Base-by-base conservation (phyloP, 92 coral and sea anemone genomes). In the Pocillopora grandis region DNA sequence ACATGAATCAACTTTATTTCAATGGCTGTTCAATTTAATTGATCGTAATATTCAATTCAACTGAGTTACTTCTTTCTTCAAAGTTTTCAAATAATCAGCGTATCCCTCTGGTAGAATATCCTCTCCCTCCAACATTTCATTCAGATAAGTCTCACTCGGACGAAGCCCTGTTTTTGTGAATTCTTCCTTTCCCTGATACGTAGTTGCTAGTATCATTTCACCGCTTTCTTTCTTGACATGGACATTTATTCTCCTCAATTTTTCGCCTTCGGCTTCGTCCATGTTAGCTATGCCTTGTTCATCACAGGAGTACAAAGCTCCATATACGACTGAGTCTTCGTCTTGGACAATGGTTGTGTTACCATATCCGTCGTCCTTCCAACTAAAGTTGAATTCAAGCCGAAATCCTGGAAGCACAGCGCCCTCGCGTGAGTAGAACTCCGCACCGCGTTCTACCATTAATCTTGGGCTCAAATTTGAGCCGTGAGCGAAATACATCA, bases 111-210 rank as follows among this genome's bases (percentile, higher is more conserved):
- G 86, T 18, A 81, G 58, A n/a, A 90, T 63, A 35, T 90, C 93
- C 16, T 87, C 84, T 31, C 93, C 90, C 36, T 87, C 93, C 52
- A 90, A 88, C 36, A 90, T 87, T 60, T 83, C 85, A 72, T 88
- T 76, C 66, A 90, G 57, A 52, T 87, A 90, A 61, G 33, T 78
- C 23, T 72, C 58, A 58, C 88, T 79, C 4, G 90, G 93, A 76
- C 74, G 81, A 49, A 91, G 73, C 27, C 89, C 87, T 31, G 81
- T 82, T 19, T 67, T 85, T 19, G 81, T 35, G 60, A 61, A 71
- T 75, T 88, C 83, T 18, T 76, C 83, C 60, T 80, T 57, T 8
- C 85, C 94, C 62, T 68, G 64, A 48, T 75, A 91, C 8, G 90
- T 85, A 6, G 75, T n/a, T 18, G 87, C 92, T 18, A 85, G 72